Evolutionary conservation across 2,113 vertebrate species (phyloP).

Genomic region (Cariama cristata): DNA sequence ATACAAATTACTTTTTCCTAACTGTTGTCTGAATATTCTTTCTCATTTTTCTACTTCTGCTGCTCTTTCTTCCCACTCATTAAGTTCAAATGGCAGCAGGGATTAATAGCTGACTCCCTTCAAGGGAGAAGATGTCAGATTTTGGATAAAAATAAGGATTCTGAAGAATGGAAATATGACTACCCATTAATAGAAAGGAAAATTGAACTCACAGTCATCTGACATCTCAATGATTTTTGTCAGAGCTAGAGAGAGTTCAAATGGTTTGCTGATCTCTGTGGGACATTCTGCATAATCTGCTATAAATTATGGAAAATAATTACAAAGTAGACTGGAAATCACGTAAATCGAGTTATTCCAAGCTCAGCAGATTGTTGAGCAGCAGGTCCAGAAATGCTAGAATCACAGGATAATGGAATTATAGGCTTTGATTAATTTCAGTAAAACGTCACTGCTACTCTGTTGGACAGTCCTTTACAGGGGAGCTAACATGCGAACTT

Average conservation of each 20-base stretch:
- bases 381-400: background rate
- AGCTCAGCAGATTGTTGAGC: background rate
- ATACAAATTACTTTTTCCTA: background rate
- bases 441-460: background rate
- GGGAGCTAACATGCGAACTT: background rate
- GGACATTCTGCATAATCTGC: background rate
- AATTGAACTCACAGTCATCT: background rate
- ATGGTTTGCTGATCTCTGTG: background rate
- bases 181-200: background rate
- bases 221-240: background rate
- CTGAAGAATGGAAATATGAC: background rate
- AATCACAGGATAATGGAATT: background rate
- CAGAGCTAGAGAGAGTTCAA: background rate
- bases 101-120: background rate
- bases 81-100: background rate
- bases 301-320: slow-evolving; percentile 12
- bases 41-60: background rate
- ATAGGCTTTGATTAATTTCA: background rate
- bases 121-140: background rate
- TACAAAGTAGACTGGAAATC: background rate
- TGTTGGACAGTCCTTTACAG: background rate
- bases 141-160: background rate
- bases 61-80: background rate
- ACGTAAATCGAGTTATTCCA: background rate
- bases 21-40: background rate